Evolutionary conservation across 2,797 vertebrate species (phyloP).

Genomic region (Capromys pilorides): DNA sequence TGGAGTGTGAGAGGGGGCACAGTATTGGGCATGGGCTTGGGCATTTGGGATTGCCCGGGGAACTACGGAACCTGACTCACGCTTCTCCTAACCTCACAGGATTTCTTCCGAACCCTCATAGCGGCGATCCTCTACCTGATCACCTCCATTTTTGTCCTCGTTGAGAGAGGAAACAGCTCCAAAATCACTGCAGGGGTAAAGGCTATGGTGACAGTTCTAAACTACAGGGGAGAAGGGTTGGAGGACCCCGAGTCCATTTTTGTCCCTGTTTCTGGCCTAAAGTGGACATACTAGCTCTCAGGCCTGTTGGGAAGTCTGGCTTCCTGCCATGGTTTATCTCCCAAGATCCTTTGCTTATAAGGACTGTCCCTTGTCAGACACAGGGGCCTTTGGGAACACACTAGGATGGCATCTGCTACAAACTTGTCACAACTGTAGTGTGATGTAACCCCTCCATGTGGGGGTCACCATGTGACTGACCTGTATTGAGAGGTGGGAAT

Average conservation of each 20-base stretch:
- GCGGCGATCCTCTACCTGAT: constrained; percentile 79
- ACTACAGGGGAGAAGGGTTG: constrained; percentile 33
- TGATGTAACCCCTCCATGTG: neutral
- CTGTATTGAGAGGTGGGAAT: neutral
- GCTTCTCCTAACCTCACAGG: constrained; percentile 76
- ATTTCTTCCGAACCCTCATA: constrained; percentile 83
- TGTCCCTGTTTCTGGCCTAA: constrained; percentile 39
- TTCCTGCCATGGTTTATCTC: constrained; percentile 20
- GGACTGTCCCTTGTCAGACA: neutral
- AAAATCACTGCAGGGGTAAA: constrained; percentile 81
- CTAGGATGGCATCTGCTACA: constrained; percentile 47
- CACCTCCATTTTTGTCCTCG: constrained; percentile 81
- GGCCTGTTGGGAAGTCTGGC: constrained; percentile 12
- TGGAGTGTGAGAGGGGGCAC: constrained; percentile 89
- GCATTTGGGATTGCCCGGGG: neutral
- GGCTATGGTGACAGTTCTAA: neutral
- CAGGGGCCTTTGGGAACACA: constrained; percentile 27
- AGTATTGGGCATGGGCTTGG: neutral
- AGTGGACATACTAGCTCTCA: constrained; percentile 2
- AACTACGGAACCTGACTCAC: neutral
- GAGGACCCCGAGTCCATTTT: neutral
- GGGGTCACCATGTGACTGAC: neutral
- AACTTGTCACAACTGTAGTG: constrained; percentile 36
- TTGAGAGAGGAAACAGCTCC: constrained; percentile 63
- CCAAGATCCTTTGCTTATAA: constrained; percentile 51